Evolutionary conservation across 2,888 invertebrate species (phyloP), one percentile per base, ranked within the genome.

Genomic region (Watsonalla binaria): DNA sequence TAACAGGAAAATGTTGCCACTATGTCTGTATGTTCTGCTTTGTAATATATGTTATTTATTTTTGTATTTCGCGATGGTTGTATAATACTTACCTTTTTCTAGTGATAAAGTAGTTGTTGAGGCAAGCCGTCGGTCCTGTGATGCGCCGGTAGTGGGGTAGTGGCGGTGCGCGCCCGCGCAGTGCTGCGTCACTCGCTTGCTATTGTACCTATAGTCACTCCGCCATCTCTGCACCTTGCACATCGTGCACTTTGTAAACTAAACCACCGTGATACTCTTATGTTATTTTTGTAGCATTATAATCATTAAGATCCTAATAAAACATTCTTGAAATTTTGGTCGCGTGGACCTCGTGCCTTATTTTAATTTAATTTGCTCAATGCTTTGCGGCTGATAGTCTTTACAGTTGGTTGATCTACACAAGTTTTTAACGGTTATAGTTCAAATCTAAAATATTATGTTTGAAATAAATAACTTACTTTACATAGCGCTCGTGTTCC

Each of bases 11-110:
- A 83, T 86, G 85, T 87, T 88, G 89, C 88, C 88, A 85, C 88
- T 83, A 72, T 74, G 84, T 85, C 86, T 81, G 24, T 24, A 85
- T 85, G 81, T 87, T 85, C 84, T 83, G 86, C 86, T 88, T 87
- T 89, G 86, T 89, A 88, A 79, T 81, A 86, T 88, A 86, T 78
- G 86, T 86, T 87, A 87, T 86, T 86, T 87, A 87, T 87, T 87
- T 84, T 82, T 86, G 82, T 83, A 82, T 83, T 81, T 80, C 78
- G 65, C 70, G 64, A 83, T 72, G 80, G 80, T 84, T 84, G 83
- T 86, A 86, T 77, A 68, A 77, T 81, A 78, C 67, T 75, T 78
- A 73, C 72, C 70, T 84, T 78, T 73, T 74, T 72, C 70, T 78
- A 77, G 75, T 76, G 68, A 71, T 73, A 71, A 75, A 75, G 74